Base-by-base conservation (phyloP, 2,888 invertebrate genomes). In the Cosmorhoe ocellata region DNA sequence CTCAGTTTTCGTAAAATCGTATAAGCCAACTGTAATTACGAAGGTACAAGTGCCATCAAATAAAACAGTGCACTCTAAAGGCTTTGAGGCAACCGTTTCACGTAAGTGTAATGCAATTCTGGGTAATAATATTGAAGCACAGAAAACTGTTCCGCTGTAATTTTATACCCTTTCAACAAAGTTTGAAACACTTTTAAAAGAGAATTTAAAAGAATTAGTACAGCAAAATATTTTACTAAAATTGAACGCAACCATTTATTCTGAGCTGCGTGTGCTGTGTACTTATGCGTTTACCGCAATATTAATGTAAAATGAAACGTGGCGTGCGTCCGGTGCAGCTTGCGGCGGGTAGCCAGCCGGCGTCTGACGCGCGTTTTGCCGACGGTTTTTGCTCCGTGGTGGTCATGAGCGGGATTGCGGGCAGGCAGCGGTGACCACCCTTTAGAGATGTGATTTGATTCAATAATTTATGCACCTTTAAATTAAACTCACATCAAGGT, bases 41-140 rank as follows among this genome's bases (percentile, higher is more conserved):
- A 66, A 52, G 61, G 52, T 64, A 73, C 74, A 67, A 79, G 80
- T 74, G 69, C 67, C 71, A 76, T 79, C 66, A 71, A 78, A 81
- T 77, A 76, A 44, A 79, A 72, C 71, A 71, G 78, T 74, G 72
- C 61, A 62, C 64, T 67, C 63, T 69, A 76, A 78, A 71, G 68
- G 72, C 80, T 79, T 76, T 72, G 72, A 71, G 64, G 64, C 70
- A 67, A 67, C 70, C 75, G 76, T 78, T 79, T 75, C 73, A 73
- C 76, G 74, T 70, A 72, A 74, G 71, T 79, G 76, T 79, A 85
- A 81, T 79, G 74, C 73, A 79, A 82, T 84, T 81, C 77, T 64
- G 66, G 75, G 67, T 68, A 24, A 24, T 2, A 18, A 18, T 4
- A 18, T 4, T 18, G 18, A 18, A 18, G 18, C 18, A 33, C 18